Percentiles rank a stretch among this genome's conserved stretches.
These are phyloP conservation scores for Lymantria dispar DNA, from an alignment of 2,888 invertebrate genomes.

Conservation along the genomic window DNA sequence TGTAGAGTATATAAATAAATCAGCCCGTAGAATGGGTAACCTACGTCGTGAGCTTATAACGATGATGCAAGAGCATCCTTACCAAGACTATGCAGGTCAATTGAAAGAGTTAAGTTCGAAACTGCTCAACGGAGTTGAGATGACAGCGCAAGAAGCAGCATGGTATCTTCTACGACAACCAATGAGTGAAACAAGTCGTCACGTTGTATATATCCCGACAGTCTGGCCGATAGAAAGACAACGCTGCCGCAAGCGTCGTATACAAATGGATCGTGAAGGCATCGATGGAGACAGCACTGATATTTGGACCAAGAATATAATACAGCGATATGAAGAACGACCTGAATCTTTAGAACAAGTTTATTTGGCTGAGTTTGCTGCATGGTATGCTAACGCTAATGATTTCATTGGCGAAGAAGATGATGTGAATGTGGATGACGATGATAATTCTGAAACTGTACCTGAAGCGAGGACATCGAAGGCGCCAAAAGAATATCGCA, in stretches of 20 bases:
- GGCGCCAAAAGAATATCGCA: conserved; percentile 30
- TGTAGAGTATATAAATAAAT: conserved; percentile 53
- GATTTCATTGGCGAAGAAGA: conserved; percentile 43
- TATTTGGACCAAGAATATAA: conserved; percentile 37
- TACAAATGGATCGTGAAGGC: conserved; percentile 37
- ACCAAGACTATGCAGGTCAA: conserved; percentile 23
- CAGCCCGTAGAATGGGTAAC: conserved; percentile 45
- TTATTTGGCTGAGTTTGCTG: conserved; percentile 37
- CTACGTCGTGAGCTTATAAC: conserved; percentile 40
- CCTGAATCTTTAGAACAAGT: conserved; percentile 28
- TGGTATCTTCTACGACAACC: conserved; percentile 61
- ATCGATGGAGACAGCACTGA: conserved; percentile 34
- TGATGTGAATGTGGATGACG: conserved; percentile 34
- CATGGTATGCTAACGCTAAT: conserved; percentile 15
- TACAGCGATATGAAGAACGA: conserved; percentile 35
- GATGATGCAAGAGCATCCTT: conserved; percentile 36
- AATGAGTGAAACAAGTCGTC: conserved; percentile 46
- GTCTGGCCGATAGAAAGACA: conserved; percentile 53
- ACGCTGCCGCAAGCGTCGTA: conserved; percentile 27
- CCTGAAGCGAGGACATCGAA: conserved; percentile 27
- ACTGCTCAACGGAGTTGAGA: conserved; percentile 50
- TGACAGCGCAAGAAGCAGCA: conserved; percentile 59
- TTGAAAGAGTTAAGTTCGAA: conserved; percentile 32
- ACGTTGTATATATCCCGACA: conserved; percentile 48
- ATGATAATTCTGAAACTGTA: conserved; percentile 39